Conservation (phyloP, 2,113 vertebrate species). For the Myrmecophaga tridactyla region DNA sequence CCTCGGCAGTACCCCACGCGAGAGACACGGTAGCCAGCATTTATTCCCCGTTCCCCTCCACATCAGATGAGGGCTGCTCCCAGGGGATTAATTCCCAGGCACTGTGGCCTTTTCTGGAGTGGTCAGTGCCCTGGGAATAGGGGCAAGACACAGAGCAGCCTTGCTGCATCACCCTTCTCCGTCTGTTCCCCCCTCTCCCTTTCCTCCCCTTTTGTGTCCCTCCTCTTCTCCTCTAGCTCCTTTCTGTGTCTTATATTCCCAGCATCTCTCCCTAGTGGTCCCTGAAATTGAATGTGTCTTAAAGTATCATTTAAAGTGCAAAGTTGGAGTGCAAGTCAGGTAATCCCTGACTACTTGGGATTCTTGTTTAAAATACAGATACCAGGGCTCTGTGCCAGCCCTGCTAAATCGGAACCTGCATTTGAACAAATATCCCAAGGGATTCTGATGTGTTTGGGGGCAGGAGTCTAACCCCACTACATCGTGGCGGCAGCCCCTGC, state of each 20-base stretch:
- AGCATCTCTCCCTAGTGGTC: not conserved
- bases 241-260: not conserved
- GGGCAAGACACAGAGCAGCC: rapidly evolving
- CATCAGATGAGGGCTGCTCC: not conserved
- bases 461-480: not conserved
- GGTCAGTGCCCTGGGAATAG: rapidly evolving
- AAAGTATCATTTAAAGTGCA: no score
- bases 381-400: not conserved
- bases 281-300: not conserved
- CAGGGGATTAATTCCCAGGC: not conserved
- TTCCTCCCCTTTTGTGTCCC: not conserved
- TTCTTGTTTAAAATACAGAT: not conserved
- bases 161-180: not conserved
- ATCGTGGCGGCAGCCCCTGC: not conserved
- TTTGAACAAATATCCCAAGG: not conserved
- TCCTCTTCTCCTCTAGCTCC: not conserved
- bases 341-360: not conserved
- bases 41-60: rapidly evolving
- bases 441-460: not conserved
- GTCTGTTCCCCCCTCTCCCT: not conserved
- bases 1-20: no score
- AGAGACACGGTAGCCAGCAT: rapidly evolving
- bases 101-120: no score
- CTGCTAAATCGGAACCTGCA: not conserved
- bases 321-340: no score